These are phyloP conservation scores for Eueides isabella DNA, from an alignment of 1,140 invertebrate genomes.

Conservation along the genomic window DNA sequence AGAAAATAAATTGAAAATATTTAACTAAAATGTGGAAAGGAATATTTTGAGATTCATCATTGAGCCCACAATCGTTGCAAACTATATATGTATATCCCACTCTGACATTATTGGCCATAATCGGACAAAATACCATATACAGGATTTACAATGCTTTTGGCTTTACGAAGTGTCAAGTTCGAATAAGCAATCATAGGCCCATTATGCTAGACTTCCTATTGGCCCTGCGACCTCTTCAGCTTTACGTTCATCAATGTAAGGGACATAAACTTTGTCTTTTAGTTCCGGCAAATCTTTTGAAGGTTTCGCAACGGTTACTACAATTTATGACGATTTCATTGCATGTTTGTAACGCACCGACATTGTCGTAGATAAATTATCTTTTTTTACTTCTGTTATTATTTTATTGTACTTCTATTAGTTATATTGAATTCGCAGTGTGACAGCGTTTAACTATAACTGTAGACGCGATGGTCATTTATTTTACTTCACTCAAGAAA, in stretches of 20 bases:
- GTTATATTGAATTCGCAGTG: background rate
- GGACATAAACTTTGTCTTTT: constrained; percentile 63
- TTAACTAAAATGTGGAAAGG: too few relatives aligned
- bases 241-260: constrained; percentile 67
- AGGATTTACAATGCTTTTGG: constrained; percentile 38
- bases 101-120: background rate
- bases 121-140: background rate
- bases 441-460: background rate
- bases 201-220: constrained; percentile 8
- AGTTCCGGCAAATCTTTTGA: constrained; percentile 59
- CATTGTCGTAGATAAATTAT: constrained; percentile 42
- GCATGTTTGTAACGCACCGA: constrained; percentile 44
- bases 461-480: too few relatives aligned
- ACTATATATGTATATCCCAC: background rate
- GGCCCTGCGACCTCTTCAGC: constrained; percentile 42
- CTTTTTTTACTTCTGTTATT: constrained; percentile 5
- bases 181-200: constrained; percentile 10
- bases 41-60: background rate
- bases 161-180: constrained; percentile 46
- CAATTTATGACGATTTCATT: constrained; percentile 64
- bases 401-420: background rate
- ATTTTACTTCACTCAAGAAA: too few relatives aligned
- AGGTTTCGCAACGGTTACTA: constrained; percentile 44
- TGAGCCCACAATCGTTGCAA: background rate
- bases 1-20: too few relatives aligned